A percentile compares a stretch with the other conserved stretches of the same genome.
Conservation (phyloP, 2,888 invertebrate species). For the Aphelenchoides bicaudatus region DNA sequence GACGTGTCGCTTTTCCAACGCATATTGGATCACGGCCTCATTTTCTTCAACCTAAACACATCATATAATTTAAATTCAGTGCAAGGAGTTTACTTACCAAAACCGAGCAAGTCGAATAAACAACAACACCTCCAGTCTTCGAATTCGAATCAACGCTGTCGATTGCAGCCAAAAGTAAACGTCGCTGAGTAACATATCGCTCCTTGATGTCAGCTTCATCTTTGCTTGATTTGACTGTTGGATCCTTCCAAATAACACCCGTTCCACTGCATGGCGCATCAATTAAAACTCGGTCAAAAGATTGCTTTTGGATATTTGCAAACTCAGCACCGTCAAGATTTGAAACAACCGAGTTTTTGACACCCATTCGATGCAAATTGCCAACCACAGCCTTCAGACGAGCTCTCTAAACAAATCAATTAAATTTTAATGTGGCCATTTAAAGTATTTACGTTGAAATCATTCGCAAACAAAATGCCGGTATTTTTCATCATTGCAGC, state of each 20-base stretch:
- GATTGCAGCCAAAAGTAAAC: conserved; percentile 88
- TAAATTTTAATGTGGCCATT: conserved; percentile 49
- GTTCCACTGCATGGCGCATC: conserved; percentile 99
- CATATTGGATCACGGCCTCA: conserved; percentile 93
- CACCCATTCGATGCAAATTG: conserved; percentile 90
- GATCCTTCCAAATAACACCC: conserved; percentile 95
- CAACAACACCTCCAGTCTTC: conserved; percentile 84
- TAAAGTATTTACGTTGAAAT: conserved; percentile 70
- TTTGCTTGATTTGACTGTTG: conserved; percentile 77
- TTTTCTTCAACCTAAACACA: conserved; percentile 83
- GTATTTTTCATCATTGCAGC: conserved; percentile 89
- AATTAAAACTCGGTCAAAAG: conserved; percentile 88
- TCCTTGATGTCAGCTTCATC: conserved; percentile 83
- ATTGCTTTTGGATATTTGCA: conserved; percentile 64
- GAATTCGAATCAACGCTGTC: conserved; percentile 91
- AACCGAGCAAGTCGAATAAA: conserved; percentile 97
- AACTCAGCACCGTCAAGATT: conserved; percentile 84
- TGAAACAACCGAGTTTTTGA: conserved; percentile 85
- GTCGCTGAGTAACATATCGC: conserved; percentile 81
- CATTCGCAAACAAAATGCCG: conserved; percentile 91
- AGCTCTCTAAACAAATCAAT: conserved; percentile 41
- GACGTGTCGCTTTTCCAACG: conserved; percentile 80
- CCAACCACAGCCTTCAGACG: conserved; percentile 70
- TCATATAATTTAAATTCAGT: neutral
- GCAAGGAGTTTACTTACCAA: conserved; percentile 66